Percentiles rank a stretch among this genome's conserved stretches.
Conservation (phyloP, 2,888 invertebrate species). For the Eilema caniola region DNA sequence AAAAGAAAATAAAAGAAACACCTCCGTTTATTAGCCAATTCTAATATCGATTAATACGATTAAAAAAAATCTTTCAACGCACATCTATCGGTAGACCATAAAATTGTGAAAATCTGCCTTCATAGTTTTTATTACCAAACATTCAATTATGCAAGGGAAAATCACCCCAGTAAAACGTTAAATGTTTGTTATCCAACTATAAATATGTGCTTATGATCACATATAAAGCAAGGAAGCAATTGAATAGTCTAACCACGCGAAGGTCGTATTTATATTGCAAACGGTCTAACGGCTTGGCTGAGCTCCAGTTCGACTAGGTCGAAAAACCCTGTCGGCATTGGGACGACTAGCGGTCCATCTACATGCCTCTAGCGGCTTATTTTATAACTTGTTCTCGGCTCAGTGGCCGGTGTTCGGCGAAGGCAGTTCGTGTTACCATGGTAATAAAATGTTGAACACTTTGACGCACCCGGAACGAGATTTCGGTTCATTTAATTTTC, state of each 20-base stretch:
- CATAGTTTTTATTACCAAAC: background rate
- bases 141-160: too few relatives aligned
- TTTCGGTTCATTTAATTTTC: slow-evolving; percentile 19
- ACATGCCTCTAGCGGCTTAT: slow-evolving; percentile 31
- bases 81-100: background rate
- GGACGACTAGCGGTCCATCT: slow-evolving; percentile 42
- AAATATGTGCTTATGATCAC: slow-evolving; percentile 40
- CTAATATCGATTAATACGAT: too few relatives aligned
- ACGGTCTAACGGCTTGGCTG: slow-evolving; percentile 53
- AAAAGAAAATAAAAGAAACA: too few relatives aligned
- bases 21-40: too few relatives aligned
- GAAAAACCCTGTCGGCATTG: slow-evolving; percentile 46
- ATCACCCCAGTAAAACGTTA: background rate
- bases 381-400: slow-evolving; percentile 49
- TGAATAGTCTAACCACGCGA: slow-evolving; percentile 55
- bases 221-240: slow-evolving; percentile 51
- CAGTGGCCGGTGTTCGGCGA: slow-evolving; percentile 34
- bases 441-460: slow-evolving; percentile 39
- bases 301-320: slow-evolving; percentile 51
- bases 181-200: slow-evolving; percentile 30
- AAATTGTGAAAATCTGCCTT: background rate
- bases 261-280: slow-evolving; percentile 51
- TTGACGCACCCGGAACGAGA: slow-evolving; percentile 17
- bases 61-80: too few relatives aligned
- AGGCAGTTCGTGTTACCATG: slow-evolving; percentile 39